Evolutionary conservation across 37 sponge, comb jelly and placozoan species (phyloP), one percentile per base, ranked within the genome.

Genomic region (Hormiphora californensis): DNA sequence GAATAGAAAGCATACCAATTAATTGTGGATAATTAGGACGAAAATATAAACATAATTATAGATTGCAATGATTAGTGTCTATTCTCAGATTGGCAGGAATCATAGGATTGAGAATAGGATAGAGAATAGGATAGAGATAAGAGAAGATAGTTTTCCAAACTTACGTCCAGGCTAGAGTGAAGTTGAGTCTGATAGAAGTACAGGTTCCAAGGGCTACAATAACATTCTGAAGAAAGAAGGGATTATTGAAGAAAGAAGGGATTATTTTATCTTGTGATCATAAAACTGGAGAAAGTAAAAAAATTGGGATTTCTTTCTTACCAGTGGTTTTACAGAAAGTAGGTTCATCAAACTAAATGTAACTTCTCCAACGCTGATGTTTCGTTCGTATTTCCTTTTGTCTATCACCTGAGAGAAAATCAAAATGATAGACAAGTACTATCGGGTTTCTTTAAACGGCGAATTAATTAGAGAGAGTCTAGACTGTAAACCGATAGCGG

Each of bases 181-280:
- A 73, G 46, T 73, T 73, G 1, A 73, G 81, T 73, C 81, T 2
- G 81, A 73, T 43, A 73, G 81, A 73, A 3, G 81, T 73, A 36
- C 81, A 73, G 81, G 81, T 73, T 73, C 81, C 81, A 32, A 73
- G 81, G 22, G 81, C 81, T 4, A 73, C 81, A n/a, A 73, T 73
- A 1, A 73, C 25, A 46, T 73, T 73, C 81, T 73, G 81, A 73
- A 73, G 12, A 46, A 46, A 46, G 8, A 8, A 46, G 8, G 51
- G 12, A 46, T 46, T 46, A 46, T 46, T 46, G 51, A 46, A 46
- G 12, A 15, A 15, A 12, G 51, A 46, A 46, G 8, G 51, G 12
- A 15, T 12, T 46, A 46, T 46, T 8, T 46, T 46, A 46, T 12
- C 8, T 12, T 8, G 12, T 17, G 51, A 15, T 46, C 51, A n/a